Base-by-base conservation (phyloP, 2,113 vertebrate genomes). In the Hippocampus barbouri region DNA sequence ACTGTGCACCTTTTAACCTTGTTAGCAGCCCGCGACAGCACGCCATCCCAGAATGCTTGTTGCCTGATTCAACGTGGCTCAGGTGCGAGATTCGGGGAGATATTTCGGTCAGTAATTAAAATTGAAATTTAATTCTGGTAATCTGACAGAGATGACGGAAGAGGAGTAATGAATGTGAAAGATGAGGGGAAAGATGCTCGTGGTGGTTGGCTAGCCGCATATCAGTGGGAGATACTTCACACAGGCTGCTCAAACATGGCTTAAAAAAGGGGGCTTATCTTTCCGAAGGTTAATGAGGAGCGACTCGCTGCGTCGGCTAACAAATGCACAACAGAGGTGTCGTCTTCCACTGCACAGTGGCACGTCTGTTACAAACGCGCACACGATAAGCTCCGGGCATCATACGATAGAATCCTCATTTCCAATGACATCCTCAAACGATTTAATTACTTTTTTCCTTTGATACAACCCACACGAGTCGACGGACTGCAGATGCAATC, bases 261-360 rank as follows among this genome's bases (percentile, higher is more conserved):
- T 92, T 92, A 89, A 90, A 56, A 54, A 92, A 89, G 86, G 86
- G 34, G 76, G 87, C 89, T 93, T 93, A 92, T 93, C 91, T 92
- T 85, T 76, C 80, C 54, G 86, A 89, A 92, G 92, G 91, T 92
- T 93, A 93, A 93, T 91, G 90, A 92, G 91, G 89, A 92, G 89
- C 85, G 78, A 68, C 80, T 77, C 77, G 72, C 85, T 87, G 85
- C 74, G 82, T 80, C 79, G 68, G 88, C 86, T 82, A 38, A 79
- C 84, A 86, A 88, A 89, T 69, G 72, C 84, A 88, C 85, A 87
- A 85, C 83, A 87, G 81, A 81, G 79, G 83, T 82, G 80, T 88
- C 76, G 78, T 87, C 88, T 86, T 83, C 78, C 72, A 66, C 82
- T 84, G 70, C 80, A 69, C 75, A 60, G 76, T 69, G 1, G 71